A percentile compares a stretch with the other conserved stretches of the same genome.
These are phyloP conservation scores for Halictus rubicundus DNA, from an alignment of 1,140 invertebrate species.

Conservation along the genomic window DNA sequence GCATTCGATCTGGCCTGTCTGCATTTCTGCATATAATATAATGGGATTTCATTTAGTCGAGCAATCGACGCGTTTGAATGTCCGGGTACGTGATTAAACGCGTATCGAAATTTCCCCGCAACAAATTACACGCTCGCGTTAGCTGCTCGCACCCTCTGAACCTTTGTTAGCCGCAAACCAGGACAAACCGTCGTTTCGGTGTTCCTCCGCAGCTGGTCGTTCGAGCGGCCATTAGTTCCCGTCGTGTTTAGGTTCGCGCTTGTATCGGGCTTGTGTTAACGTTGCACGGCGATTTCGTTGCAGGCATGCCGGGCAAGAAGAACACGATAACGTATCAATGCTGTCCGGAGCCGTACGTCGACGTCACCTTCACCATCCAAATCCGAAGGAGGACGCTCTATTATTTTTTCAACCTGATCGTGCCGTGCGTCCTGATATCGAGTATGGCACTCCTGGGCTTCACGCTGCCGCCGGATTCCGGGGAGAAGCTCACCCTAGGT, in stretches of 20 bases:
- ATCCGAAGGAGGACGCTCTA: constrained; percentile 97
- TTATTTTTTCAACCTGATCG: constrained; percentile 99
- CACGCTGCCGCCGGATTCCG: constrained; percentile 98
- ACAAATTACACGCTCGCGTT: constrained; percentile 6
- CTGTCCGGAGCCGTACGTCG: constrained; percentile 96
- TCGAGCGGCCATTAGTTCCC: background rate
- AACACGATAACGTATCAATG: constrained; percentile 91
- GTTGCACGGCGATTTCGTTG: constrained; percentile 43
- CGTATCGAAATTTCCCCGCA: background rate
- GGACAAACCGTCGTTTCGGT: background rate
- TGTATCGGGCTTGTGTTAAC: too few relatives aligned
- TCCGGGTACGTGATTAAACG: too few relatives aligned
- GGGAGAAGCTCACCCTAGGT: constrained; percentile 99
- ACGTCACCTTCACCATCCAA: constrained; percentile 98
- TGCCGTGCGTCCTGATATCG: constrained; percentile 98
- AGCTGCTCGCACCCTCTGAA: background rate
- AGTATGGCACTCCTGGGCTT: constrained; percentile 99
- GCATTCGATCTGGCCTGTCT: too few relatives aligned
- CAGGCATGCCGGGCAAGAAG: constrained; percentile 93
- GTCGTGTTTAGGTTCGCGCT: background rate
- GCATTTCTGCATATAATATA: too few relatives aligned
- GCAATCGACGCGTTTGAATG: too few relatives aligned
- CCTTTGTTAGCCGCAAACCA: background rate
- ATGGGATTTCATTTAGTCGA: too few relatives aligned
- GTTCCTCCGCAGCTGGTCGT: background rate